Conservation (phyloP, 2,888 invertebrate genomes). For the Lycocerus yunnanus region DNA sequence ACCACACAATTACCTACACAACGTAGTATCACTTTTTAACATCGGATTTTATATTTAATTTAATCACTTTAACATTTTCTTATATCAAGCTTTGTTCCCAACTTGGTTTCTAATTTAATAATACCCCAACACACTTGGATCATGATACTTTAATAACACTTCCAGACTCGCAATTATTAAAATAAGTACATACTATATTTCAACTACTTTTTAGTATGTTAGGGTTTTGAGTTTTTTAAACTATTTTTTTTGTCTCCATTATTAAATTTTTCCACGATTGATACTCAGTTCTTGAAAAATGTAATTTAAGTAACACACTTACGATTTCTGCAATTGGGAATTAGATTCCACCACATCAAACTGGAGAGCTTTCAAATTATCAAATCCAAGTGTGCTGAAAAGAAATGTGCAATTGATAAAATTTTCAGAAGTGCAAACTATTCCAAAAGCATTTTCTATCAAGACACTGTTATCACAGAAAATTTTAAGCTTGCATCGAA, state of each 20-base stretch:
- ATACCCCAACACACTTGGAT: background rate
- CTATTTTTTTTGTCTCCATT: background rate
- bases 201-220: background rate
- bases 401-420: background rate
- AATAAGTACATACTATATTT: background rate
- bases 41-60: background rate
- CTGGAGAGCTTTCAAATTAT: background rate
- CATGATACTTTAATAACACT: background rate
- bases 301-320: background rate
- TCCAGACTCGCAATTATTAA: background rate
- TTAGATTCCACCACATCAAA: background rate
- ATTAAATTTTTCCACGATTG: background rate
- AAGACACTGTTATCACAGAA: too few relatives aligned
- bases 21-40: background rate
- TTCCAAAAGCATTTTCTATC: too few relatives aligned
- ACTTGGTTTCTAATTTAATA: background rate
- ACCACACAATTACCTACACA: background rate
- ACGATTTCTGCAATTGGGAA: background rate
- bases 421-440: background rate
- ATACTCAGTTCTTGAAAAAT: background rate
- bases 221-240: background rate
- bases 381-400: background rate
- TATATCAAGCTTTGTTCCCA: background rate
- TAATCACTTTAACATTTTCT: background rate
- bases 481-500: background rate